Conservation (phyloP, 2,797 vertebrate genomes). For the Alosa sapidissima region DNA sequence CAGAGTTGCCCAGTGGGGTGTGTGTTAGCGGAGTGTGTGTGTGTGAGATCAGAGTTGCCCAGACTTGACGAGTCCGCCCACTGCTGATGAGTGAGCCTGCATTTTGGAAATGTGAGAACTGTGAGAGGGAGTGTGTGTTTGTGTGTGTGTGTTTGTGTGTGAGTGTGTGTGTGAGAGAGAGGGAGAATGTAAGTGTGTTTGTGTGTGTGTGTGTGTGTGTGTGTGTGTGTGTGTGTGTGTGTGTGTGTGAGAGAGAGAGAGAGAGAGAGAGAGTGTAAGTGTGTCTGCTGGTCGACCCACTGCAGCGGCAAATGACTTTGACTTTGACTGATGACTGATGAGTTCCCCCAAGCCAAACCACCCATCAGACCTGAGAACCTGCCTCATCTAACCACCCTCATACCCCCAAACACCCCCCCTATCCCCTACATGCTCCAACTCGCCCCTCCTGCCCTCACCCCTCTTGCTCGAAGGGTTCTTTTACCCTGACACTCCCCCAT, state of each 20-base stretch:
- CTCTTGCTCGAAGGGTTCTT: no score
- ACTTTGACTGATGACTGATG: background rate
- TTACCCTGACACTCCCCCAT: no score
- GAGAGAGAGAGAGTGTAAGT: no score
- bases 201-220: background rate
- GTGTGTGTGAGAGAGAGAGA: background rate
- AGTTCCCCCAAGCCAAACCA: background rate
- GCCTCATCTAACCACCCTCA: background rate
- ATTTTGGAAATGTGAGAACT: background rate
- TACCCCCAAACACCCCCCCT: background rate
- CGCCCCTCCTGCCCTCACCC: background rate
- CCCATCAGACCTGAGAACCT: background rate
- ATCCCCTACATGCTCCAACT: background rate
- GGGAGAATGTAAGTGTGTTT: no score
- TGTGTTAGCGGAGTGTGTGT: no score
- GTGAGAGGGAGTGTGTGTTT: background rate
- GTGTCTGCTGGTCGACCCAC: background rate
- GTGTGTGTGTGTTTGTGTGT: conserved; percentile 2
- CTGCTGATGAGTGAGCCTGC: background rate
- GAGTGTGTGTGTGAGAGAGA: background rate
- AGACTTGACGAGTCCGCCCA: background rate
- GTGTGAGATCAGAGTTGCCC: background rate
- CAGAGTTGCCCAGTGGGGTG: background rate
- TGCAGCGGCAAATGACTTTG: background rate
- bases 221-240: background rate